These are phyloP conservation scores for Sus cebifrons DNA, from an alignment of 2,797 vertebrate genomes.

Conservation along the genomic window DNA sequence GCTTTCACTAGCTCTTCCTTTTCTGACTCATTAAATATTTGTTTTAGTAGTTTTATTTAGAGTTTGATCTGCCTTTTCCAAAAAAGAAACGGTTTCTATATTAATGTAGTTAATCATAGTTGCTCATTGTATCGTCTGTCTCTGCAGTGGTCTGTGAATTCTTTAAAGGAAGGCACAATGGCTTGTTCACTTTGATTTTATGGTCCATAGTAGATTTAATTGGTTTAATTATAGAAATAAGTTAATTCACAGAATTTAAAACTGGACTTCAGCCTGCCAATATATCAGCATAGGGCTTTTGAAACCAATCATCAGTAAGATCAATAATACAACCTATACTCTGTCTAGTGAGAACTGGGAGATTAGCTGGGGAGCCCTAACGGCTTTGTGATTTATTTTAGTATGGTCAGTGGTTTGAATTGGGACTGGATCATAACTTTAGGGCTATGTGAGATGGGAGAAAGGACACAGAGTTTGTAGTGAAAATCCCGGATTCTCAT, in stretches of 20 bases:
- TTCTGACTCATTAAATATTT: background rate
- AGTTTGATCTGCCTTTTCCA: background rate
- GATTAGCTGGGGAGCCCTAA: background rate
- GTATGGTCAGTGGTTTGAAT: background rate
- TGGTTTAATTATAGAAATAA: background rate
- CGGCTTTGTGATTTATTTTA: background rate
- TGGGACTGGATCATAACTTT: background rate
- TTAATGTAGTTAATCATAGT: background rate
- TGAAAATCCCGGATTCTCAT: background rate
- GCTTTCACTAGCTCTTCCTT: background rate
- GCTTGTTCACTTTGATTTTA: background rate
- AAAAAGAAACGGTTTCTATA: background rate
- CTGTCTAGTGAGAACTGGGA: background rate
- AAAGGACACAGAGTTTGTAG: background rate
- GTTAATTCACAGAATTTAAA: conserved; percentile 28
- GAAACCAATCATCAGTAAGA: background rate
- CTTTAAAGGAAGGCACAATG: background rate
- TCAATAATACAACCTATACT: background rate
- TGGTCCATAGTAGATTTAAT: background rate
- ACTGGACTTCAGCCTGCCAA: background rate
- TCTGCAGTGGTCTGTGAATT: background rate
- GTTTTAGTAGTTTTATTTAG: background rate
- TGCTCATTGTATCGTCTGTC: background rate
- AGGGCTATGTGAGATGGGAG: background rate
- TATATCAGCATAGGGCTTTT: background rate